These are phyloP conservation scores for Polymixis lichenea DNA, from an alignment of 2,888 invertebrate genomes.

Conservation along the genomic window DNA sequence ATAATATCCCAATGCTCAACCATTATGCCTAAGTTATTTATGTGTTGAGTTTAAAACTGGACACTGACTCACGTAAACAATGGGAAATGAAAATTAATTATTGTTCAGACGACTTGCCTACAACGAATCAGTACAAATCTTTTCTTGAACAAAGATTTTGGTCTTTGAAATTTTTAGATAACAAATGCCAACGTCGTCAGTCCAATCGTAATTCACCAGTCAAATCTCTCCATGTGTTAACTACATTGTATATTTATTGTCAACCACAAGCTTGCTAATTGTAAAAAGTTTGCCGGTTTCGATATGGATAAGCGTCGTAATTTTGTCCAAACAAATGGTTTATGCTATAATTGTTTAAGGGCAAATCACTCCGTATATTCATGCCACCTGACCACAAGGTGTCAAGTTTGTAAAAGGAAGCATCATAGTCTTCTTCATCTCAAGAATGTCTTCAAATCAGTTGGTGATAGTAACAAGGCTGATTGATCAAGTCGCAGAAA, in stretches of 20 bases:
- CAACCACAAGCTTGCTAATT: constrained; percentile 20
- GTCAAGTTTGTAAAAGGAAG: constrained; percentile 9
- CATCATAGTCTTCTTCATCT: constrained; percentile 23
- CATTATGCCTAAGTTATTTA: too few relatives aligned
- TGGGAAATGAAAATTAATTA: constrained; percentile 7
- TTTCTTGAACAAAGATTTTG: constrained; percentile 18
- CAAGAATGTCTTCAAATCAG: constrained; percentile 14
- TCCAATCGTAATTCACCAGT: constrained; percentile 5
- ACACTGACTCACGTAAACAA: not conserved
- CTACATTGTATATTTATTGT: constrained; percentile 4
- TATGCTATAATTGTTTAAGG: constrained; percentile 19
- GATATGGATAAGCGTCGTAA: constrained; percentile 9
- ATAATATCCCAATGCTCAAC: too few relatives aligned
- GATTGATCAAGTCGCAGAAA: constrained; percentile 1
- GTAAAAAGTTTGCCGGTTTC: constrained; percentile 15
- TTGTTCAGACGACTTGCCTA: constrained; percentile 18
- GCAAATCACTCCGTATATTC: constrained; percentile 7
- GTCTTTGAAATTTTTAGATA: constrained; percentile 16
- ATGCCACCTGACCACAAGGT: constrained; percentile 4
- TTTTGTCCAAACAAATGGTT: constrained; percentile 25
- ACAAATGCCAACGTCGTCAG: not conserved
- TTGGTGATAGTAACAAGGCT: not conserved
- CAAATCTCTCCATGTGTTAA: constrained; percentile 8
- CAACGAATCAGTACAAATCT: not conserved
- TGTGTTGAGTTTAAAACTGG: not conserved